These are phyloP conservation scores for Enteromius trimaculatus DNA, from an alignment of 2,797 vertebrate species.

Conservation along the genomic window DNA sequence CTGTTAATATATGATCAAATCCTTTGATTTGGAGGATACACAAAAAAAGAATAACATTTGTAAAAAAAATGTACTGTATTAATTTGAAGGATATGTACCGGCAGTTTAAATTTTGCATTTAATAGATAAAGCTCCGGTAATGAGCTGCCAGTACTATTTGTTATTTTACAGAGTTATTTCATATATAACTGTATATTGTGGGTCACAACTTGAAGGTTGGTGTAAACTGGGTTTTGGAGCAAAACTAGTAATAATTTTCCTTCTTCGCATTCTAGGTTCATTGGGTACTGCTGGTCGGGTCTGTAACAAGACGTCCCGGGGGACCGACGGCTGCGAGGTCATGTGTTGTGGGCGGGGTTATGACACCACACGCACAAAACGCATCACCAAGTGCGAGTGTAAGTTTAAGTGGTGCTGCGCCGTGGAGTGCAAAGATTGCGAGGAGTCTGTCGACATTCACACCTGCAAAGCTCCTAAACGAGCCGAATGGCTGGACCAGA, in stretches of 20 bases:
- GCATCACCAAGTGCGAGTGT: conserved; percentile 97
- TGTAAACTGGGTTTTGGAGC: neutral
- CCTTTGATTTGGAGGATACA: neutral
- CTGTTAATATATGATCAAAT: neutral
- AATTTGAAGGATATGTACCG: neutral
- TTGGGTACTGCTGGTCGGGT: conserved; percentile 93
- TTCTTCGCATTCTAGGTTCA: conserved; percentile 79
- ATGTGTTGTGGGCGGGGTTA: conserved; percentile 99
- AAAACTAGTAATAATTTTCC: neutral
- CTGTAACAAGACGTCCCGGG: conserved; percentile 91
- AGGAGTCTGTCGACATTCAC: conserved; percentile 95
- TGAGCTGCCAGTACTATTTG: neutral
- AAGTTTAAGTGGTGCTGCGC: conserved; percentile 99
- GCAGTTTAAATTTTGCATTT: neutral
- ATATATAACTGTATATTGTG: neutral
- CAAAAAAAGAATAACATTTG: neutral
- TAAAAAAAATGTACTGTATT: neutral
- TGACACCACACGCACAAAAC: conserved; percentile 92
- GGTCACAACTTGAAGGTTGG: neutral
- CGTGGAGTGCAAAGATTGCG: conserved; percentile 96
- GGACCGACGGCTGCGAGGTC: conserved; percentile 96
- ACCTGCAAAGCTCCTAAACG: conserved; percentile 96
- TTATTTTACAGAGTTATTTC: neutral
- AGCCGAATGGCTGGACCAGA: conserved; percentile 82
- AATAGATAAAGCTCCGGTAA: neutral